Percentiles rank a stretch among this genome's conserved stretches.
phyloP scores from a whole-genome alignment of 2,113 vertebrate genomes.

The Passer domesticus region DNA sequence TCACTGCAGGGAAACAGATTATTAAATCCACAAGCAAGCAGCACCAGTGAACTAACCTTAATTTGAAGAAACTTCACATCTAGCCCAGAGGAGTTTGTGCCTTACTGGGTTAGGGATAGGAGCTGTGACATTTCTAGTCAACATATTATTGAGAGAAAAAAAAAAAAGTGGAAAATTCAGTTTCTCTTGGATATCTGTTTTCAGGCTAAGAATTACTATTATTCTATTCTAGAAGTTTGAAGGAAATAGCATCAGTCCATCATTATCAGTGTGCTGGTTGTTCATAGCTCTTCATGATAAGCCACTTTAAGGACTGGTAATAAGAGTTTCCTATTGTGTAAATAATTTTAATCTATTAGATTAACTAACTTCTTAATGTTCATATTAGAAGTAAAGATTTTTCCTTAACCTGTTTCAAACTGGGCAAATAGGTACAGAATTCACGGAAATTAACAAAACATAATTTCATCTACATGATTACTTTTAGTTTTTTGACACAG shows the following conservation, averaged over 20 bases:
- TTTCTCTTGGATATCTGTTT: not conserved
- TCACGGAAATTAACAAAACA: not conserved
- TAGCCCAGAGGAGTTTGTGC: not conserved
- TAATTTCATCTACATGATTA: not conserved
- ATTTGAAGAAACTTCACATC: not conserved
- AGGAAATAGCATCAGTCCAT: not conserved
- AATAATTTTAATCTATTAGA: not conserved
- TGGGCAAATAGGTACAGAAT: not conserved
- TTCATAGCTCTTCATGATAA: not conserved
- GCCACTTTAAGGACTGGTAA: not conserved
- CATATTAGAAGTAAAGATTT: not conserved
- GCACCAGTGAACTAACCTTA: constrained; percentile 8
- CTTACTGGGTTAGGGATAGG: not conserved
- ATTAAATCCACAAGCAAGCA: not conserved
- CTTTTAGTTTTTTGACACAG: not conserved
- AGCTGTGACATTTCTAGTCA: not conserved
- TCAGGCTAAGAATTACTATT: not conserved
- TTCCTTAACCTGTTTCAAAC: not conserved
- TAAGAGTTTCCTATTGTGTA: not conserved
- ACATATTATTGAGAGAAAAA: not conserved
- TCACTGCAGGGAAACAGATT: not conserved
- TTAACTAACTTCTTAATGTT: not conserved
- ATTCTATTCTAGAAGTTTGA: not conserved
- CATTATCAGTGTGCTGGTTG: not conserved
- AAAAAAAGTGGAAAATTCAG: not conserved